Evolutionary conservation across 1,140 invertebrate species (phyloP).

Genomic region (Diachasma alloeum): DNA sequence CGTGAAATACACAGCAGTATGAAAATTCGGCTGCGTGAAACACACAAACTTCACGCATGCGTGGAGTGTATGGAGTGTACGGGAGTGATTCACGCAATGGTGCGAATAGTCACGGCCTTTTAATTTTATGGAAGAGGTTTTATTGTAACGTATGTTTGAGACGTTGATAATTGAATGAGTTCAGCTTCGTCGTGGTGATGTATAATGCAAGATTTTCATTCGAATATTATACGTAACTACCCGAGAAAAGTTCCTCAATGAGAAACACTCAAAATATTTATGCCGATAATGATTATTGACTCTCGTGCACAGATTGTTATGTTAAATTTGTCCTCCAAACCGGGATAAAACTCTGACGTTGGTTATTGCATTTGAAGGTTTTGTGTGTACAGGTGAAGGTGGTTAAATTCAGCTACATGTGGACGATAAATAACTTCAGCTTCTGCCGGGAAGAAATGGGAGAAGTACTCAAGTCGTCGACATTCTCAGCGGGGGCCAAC

Average conservation of each 20-base stretch:
- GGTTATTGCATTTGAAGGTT: conserved; percentile 55
- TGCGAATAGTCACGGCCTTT: too few species aligned
- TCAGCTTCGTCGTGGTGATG: too few species aligned
- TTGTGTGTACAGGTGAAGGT: conserved; percentile 91
- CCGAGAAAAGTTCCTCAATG: neutral
- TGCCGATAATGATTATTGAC: neutral
- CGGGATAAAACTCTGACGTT: conserved; percentile 48
- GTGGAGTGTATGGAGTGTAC: too few species aligned
- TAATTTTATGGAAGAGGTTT: neutral
- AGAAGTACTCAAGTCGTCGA: conserved; percentile 98
- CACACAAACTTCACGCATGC: too few species aligned
- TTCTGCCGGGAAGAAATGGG: conserved; percentile 99
- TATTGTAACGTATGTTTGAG: neutral
- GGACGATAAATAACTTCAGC: conserved; percentile 99
- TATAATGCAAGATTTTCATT: too few species aligned
- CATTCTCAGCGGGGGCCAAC: conserved; percentile 98
- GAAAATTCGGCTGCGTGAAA: too few species aligned
- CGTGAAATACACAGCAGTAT: too few species aligned
- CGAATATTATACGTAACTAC: too few species aligned
- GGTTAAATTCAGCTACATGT: conserved; percentile 99
- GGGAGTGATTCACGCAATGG: too few species aligned
- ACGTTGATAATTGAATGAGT: neutral
- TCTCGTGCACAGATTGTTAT: conserved; percentile 17
- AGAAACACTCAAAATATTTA: neutral
- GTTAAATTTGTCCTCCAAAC: conserved; percentile 37